Conservation (phyloP, 2,113 vertebrate species). For the Ceyx margarethae region DNA sequence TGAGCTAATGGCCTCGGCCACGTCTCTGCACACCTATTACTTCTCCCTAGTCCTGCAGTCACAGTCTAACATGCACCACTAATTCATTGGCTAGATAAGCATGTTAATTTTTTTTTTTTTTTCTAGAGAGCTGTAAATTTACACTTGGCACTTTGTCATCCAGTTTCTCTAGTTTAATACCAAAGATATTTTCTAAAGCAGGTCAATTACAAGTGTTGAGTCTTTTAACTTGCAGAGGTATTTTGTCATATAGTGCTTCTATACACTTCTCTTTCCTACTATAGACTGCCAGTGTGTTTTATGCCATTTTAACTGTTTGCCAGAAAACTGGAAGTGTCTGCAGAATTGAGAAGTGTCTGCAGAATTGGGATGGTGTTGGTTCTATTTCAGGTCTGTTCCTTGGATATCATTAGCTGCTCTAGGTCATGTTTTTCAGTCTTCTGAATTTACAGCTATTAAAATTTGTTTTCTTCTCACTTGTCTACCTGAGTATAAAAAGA, state of each 20-base stretch:
- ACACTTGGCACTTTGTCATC: not conserved
- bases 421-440: not conserved
- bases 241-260: not conserved
- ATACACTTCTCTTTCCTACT: not conserved
- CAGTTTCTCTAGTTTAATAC: not conserved
- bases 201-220: not conserved
- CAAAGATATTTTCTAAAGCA: not conserved
- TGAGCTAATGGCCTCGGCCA: constrained; percentile 48
- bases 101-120: not conserved
- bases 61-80: not conserved
- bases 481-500: constrained; percentile 50
- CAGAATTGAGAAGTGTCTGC: not conserved
- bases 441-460: constrained; percentile 15
- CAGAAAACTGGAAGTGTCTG: not conserved
- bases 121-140: not conserved
- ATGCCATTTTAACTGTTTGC: not conserved
- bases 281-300: not conserved
- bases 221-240: not conserved
- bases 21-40: not conserved
- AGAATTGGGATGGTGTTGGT: not conserved
- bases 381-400: not conserved
- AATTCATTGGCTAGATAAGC: not conserved
- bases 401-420: not conserved
- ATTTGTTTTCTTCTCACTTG: constrained; percentile 34
- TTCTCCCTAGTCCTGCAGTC: not conserved